Conservation (phyloP, 2,888 invertebrate species). For the Prosapia bicincta region DNA sequence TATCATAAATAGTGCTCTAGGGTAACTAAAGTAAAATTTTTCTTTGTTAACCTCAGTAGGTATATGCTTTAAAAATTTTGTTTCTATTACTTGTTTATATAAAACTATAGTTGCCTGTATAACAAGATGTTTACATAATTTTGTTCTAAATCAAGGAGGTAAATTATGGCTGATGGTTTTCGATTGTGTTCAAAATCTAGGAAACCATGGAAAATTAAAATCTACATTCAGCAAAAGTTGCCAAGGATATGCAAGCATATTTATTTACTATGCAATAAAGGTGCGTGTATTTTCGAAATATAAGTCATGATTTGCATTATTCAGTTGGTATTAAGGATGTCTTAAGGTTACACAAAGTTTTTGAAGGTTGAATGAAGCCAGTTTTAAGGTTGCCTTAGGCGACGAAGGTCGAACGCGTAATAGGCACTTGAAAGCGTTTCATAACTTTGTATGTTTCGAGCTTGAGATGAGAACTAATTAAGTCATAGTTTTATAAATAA, state of each 20-base stretch:
- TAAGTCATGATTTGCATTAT: neutral
- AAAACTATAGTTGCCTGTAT: too few species aligned
- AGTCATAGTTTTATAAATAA: neutral
- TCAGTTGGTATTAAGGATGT: neutral
- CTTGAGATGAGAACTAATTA: neutral
- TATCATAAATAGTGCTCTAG: too few species aligned
- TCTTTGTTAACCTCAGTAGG: too few species aligned
- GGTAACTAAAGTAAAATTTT: too few species aligned
- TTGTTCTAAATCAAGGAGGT: too few species aligned
- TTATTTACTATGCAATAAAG: neutral
- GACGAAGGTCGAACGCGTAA: neutral
- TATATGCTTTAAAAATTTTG: too few species aligned
- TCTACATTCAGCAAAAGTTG: neutral
- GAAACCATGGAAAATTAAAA: too few species aligned
- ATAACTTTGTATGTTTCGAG: too few species aligned
- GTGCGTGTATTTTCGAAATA: neutral
- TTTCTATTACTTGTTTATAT: too few species aligned
- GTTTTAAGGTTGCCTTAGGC: neutral
- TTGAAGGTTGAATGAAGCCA: neutral
- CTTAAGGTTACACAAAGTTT: neutral
- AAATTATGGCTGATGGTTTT: too few species aligned
- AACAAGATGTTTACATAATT: too few species aligned
- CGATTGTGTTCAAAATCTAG: too few species aligned
- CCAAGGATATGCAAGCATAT: neutral
- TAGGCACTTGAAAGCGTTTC: neutral